Conservation (phyloP, 2,888 invertebrate genomes). For the Agrotis segetum region DNA sequence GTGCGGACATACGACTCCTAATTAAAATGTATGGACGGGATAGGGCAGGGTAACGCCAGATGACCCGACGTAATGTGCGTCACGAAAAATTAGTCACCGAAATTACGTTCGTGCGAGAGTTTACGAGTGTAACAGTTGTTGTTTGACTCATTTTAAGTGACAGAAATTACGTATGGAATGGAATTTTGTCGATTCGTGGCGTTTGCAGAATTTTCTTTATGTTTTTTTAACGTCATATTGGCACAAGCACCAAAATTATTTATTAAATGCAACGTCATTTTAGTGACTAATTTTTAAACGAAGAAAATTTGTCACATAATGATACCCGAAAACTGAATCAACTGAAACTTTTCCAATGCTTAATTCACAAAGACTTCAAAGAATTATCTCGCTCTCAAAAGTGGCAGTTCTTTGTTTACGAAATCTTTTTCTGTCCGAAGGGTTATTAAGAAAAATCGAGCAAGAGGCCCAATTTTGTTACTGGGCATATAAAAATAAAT, state of each 20-base stretch:
- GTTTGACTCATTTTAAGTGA: not conserved
- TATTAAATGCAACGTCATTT: not conserved
- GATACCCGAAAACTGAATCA: constrained; percentile 24
- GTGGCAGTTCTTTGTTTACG: constrained; percentile 44
- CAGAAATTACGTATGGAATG: not conserved
- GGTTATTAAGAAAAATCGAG: constrained; percentile 28
- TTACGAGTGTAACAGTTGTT: not conserved
- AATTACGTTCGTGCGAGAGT: not conserved
- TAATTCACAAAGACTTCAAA: constrained; percentile 36
- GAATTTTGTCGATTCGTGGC: constrained; percentile 1
- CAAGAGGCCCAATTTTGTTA: constrained; percentile 16
- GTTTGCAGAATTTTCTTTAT: too few relatives aligned
- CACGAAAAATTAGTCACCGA: constrained; percentile 4
- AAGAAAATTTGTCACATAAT: not conserved
- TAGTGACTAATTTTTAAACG: not conserved
- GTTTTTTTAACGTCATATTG: not conserved
- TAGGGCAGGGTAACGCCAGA: not conserved
- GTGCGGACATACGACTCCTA: constrained; percentile 49
- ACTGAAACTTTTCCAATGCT: not conserved
- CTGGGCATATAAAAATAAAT: constrained; percentile 33
- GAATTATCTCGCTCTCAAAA: constrained; percentile 29
- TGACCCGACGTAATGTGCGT: constrained; percentile 7
- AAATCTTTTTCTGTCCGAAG: constrained; percentile 25
- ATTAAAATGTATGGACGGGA: constrained; percentile 47
- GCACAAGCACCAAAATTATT: not conserved